A percentile compares a stretch with the other conserved stretches of the same genome.
Conservation (phyloP, 2,113 vertebrate genomes). For the Perccottus glenii region DNA sequence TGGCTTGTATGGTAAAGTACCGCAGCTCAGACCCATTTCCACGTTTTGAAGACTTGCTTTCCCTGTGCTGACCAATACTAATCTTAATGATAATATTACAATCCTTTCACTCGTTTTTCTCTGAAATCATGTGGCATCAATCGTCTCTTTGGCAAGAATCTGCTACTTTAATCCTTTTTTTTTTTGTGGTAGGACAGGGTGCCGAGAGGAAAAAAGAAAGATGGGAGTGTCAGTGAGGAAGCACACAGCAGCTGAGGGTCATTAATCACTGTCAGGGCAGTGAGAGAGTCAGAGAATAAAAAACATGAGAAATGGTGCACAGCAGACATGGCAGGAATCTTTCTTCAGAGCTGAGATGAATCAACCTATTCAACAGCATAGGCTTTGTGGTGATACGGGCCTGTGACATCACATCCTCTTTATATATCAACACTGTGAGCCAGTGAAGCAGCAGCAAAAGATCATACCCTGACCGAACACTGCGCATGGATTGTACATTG, state of each 20-base stretch:
- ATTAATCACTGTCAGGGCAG: slow-evolving; percentile 77
- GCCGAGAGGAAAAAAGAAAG: slow-evolving; percentile 75
- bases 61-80: slow-evolving; percentile 28
- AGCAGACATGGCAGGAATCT: slow-evolving; percentile 61
- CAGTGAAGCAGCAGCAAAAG: slow-evolving; percentile 33
- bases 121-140: slow-evolving; percentile 61
- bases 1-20: too few species aligned
- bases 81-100: slow-evolving; percentile 17
- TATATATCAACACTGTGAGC: slow-evolving; percentile 8
- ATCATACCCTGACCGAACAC: slow-evolving; percentile 41
- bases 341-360: slow-evolving; percentile 65
- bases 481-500: slow-evolving; percentile 59
- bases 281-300: slow-evolving; percentile 57
- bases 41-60: slow-evolving; percentile 4
- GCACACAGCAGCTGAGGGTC: slow-evolving; percentile 76
- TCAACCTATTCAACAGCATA: slow-evolving; percentile 51
- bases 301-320: slow-evolving; percentile 60
- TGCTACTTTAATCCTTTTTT: slow-evolving; percentile 51
- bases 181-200: slow-evolving; percentile 50
- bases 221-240: slow-evolving; percentile 70
- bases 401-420: slow-evolving; percentile 62
- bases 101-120: slow-evolving; percentile 13
- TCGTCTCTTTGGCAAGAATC: slow-evolving; percentile 43
- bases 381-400: slow-evolving; percentile 56
- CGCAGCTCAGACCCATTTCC: too few species aligned